Evolutionary conservation across 1,140 invertebrate genomes (phyloP).

Genomic region (Bombus ignitus): DNA sequence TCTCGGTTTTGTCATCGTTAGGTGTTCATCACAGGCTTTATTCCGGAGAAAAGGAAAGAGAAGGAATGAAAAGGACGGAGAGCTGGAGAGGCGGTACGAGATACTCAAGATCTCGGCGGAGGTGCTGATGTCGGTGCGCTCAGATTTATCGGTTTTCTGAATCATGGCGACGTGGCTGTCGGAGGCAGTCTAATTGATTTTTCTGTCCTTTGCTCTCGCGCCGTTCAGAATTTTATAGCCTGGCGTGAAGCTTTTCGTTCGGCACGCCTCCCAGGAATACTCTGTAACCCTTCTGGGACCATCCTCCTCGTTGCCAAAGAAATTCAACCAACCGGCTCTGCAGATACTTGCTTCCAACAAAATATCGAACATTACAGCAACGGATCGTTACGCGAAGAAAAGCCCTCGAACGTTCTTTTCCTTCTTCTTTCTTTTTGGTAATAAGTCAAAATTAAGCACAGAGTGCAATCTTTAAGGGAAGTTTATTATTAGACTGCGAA

Average conservation of each 20-base stretch:
- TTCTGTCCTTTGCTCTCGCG: conserved; percentile 51
- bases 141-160: conserved; percentile 72
- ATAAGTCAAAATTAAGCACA: neutral
- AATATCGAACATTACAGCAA: conserved; percentile 31
- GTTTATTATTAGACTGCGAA: too few species aligned
- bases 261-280: conserved; percentile 34
- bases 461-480: neutral
- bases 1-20: conserved; percentile 42
- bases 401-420: neutral
- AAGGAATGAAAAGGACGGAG: conserved; percentile 12
- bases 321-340: conserved; percentile 52
- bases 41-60: conserved; percentile 2
- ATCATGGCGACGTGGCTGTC: conserved; percentile 71
- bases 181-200: conserved; percentile 73
- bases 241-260: conserved; percentile 58
- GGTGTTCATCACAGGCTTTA: conserved; percentile 39
- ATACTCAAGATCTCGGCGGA: conserved; percentile 60
- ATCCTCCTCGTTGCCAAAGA: conserved; percentile 45
- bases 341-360: conserved; percentile 37
- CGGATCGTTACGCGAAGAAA: conserved; percentile 21
- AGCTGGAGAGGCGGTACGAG: conserved; percentile 34
- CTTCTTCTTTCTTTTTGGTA: neutral
- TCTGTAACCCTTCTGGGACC: conserved; percentile 53
- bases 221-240: conserved; percentile 68
- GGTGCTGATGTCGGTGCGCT: conserved; percentile 62